A percentile compares a stretch with the other conserved stretches of the same genome.
Conservation (phyloP, 2,888 invertebrate species). For the Philereme vetulata region DNA sequence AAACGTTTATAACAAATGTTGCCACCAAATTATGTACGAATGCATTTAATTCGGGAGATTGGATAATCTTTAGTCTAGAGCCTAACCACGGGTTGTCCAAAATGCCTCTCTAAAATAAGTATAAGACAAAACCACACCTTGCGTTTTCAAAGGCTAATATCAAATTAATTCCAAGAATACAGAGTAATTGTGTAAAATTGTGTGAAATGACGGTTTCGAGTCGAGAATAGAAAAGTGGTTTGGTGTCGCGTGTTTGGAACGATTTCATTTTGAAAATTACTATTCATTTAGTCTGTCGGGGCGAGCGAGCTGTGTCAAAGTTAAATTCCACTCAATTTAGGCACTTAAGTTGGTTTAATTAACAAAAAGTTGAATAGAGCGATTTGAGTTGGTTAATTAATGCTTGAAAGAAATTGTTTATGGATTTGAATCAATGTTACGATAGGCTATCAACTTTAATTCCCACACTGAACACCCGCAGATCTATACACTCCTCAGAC, state of each 20-base stretch:
- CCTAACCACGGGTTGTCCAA: conserved; percentile 75
- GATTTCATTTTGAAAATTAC: conserved; percentile 83
- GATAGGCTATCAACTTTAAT: too few species aligned
- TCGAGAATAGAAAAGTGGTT: conserved; percentile 82
- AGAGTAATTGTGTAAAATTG: conserved; percentile 83
- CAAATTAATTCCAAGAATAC: conserved; percentile 82
- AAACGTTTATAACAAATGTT: conserved; percentile 7
- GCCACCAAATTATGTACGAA: conserved; percentile 58
- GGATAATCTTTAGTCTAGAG: conserved; percentile 61
- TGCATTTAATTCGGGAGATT: conserved; percentile 66
- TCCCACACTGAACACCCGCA: too few species aligned
- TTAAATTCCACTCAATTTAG: conserved; percentile 67
- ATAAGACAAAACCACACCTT: conserved; percentile 80
- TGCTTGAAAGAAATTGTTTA: conserved; percentile 7
- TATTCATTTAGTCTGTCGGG: conserved; percentile 81
- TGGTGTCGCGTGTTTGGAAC: conserved; percentile 81
- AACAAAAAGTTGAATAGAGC: conserved; percentile 32
- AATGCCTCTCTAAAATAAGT: conserved; percentile 75
- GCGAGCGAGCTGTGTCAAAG: conserved; percentile 75
- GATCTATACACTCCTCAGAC: too few species aligned
- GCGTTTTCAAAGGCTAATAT: conserved; percentile 82
- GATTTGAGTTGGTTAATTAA: conserved; percentile 27
- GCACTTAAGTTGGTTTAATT: conserved; percentile 41
- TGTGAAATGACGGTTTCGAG: conserved; percentile 82
- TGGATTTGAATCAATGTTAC: conserved; percentile 5